phyloP scores from a whole-genome alignment of 2,797 vertebrate species.

The Sitta carolinensis region DNA sequence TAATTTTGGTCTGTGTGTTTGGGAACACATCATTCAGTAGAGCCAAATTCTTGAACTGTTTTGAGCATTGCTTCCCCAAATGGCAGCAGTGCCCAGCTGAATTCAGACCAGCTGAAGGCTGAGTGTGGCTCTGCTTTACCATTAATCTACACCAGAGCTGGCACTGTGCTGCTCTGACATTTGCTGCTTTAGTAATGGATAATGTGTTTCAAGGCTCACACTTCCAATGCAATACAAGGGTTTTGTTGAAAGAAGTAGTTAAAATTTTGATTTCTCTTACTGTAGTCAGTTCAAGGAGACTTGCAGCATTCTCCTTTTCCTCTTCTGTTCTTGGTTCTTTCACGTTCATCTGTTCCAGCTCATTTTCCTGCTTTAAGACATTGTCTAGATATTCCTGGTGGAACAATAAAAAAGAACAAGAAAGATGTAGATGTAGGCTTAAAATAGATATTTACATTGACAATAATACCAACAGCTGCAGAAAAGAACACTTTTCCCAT shows the following conservation, averaged over 20 bases:
- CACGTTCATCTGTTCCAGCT: slow-evolving; percentile 76
- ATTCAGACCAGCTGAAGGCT: background rate
- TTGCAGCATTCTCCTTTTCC: slow-evolving; percentile 75
- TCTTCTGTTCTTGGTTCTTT: slow-evolving; percentile 83
- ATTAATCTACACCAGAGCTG: background rate
- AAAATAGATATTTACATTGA: background rate
- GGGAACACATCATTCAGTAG: background rate
- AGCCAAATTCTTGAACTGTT: background rate
- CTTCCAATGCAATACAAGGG: background rate
- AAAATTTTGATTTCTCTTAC: slow-evolving; percentile 67
- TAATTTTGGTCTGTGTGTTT: background rate
- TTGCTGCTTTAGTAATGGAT: background rate
- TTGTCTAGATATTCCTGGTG: slow-evolving; percentile 85
- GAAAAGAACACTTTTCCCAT: background rate
- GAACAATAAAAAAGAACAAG: background rate
- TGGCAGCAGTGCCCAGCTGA: background rate
- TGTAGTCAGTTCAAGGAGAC: slow-evolving; percentile 78
- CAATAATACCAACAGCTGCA: background rate
- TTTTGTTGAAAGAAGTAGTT: background rate
- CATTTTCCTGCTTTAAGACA: slow-evolving; percentile 80
- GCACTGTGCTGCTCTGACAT: background rate
- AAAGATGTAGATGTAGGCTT: background rate
- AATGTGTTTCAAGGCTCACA: background rate
- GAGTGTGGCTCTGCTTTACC: background rate
- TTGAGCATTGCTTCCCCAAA: background rate